A percentile compares a stretch with the other conserved stretches of the same genome.
Evolutionary conservation across 2,888 invertebrate species (phyloP).

Genomic region (Lobophora halterata): DNA sequence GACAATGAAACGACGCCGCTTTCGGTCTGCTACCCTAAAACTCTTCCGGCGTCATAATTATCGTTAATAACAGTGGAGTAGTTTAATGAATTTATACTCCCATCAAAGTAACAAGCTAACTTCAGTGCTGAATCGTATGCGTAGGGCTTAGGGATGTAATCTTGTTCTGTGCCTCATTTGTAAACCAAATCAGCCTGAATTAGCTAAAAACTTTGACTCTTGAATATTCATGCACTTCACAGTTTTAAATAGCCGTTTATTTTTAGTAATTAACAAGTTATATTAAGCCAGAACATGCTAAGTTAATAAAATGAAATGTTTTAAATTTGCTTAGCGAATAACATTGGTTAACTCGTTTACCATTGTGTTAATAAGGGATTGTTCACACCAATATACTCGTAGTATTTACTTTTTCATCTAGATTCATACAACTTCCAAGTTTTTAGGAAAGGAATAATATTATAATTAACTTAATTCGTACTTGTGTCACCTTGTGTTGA

Average conservation of each 20-base stretch:
- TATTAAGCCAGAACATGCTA: constrained; percentile 12
- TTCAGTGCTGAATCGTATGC: constrained; percentile 36
- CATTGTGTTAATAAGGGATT: too few species aligned
- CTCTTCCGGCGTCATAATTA: constrained; percentile 70
- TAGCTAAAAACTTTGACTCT: constrained; percentile 30
- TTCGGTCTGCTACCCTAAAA: constrained; percentile 52
- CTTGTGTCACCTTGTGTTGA: too few species aligned
- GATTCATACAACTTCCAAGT: too few species aligned
- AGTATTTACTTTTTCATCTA: too few species aligned
- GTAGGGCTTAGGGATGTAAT: constrained; percentile 33
- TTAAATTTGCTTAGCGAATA: too few species aligned
- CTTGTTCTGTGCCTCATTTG: constrained; percentile 40
- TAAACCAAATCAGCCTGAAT: constrained; percentile 37
- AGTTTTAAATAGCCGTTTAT: constrained; percentile 18
- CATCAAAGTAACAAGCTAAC: constrained; percentile 60
- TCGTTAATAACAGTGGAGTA: constrained; percentile 70
- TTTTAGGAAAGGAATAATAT: too few species aligned
- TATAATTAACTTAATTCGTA: too few species aligned
- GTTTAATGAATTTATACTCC: constrained; percentile 70
- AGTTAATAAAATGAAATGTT: constrained; percentile 18
- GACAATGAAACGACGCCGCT: constrained; percentile 66
- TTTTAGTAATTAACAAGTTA: constrained; percentile 12
- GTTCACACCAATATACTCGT: too few species aligned
- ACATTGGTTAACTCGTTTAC: too few species aligned
- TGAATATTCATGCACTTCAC: constrained; percentile 24